These are phyloP conservation scores for Epizoanthus rinbou DNA, from an alignment of 92 coral and sea anemone genomes.

Conservation along the genomic window DNA sequence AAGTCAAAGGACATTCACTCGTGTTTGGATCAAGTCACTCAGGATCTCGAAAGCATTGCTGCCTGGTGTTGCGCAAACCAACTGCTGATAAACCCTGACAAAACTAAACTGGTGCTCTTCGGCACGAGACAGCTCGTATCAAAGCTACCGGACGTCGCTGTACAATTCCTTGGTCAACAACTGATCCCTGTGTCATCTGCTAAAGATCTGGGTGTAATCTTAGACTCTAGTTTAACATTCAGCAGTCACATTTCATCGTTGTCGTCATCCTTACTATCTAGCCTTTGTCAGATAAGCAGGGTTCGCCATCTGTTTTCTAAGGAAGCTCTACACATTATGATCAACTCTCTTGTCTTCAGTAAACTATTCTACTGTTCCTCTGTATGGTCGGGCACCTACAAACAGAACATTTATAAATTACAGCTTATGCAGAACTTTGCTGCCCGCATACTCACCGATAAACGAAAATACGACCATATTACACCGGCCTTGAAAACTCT, in stretches of 20 bases:
- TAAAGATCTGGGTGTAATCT: conserved; percentile 12
- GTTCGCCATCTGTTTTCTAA: conserved; percentile 55
- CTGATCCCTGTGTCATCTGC: conserved; percentile 11
- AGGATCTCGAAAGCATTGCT: conserved; percentile 27
- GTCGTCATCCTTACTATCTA: conserved; percentile 43
- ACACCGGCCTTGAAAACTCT: conserved; percentile 48
- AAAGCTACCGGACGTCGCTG: no score
- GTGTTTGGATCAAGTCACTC: conserved; percentile 9
- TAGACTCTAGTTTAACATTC: conserved; percentile 10
- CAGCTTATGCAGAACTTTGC: conserved; percentile 68
- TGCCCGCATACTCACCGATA: conserved; percentile 49
- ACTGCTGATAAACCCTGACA: no score
- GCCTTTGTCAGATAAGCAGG: conserved; percentile 53
- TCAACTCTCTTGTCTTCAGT: conserved; percentile 49
- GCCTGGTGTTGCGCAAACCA: conserved; percentile 28
- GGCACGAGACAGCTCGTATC: not conserved
- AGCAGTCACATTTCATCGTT: not conserved
- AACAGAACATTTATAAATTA: conserved; percentile 48
- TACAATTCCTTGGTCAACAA: no score
- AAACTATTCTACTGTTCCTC: conserved; percentile 61
- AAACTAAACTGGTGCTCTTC: not conserved
- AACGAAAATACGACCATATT: conserved; percentile 59
- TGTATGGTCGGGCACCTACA: conserved; percentile 56
- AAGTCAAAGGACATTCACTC: conserved; percentile 25
- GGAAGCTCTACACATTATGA: conserved; percentile 32